Percentiles rank a stretch among this genome's conserved stretches.
These are phyloP conservation scores for Hydrochoerus hydrochaeris DNA, from an alignment of 2,113 vertebrate species.

Conservation along the genomic window DNA sequence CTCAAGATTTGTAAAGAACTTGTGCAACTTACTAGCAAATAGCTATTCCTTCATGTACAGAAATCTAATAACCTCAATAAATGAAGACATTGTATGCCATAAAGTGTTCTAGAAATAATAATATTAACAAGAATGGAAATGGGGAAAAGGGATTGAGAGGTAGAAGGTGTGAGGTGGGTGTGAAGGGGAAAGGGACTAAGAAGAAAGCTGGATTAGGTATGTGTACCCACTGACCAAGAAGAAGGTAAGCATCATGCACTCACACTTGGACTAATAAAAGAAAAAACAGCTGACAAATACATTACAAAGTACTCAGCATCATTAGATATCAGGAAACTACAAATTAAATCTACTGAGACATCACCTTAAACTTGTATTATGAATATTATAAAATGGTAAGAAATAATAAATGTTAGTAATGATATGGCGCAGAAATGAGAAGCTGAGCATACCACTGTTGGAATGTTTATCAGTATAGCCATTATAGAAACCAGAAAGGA, in stretches of 20 bases:
- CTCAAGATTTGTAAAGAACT: background rate
- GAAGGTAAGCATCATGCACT: background rate
- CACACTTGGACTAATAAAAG: background rate
- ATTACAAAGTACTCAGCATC: background rate
- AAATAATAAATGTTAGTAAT: background rate
- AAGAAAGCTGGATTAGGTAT: background rate
- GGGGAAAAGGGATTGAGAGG: background rate
- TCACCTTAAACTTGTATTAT: background rate
- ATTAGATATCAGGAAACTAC: background rate
- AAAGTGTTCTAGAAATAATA: background rate
- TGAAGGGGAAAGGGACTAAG: background rate
- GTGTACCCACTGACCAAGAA: background rate
- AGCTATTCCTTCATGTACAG: background rate
- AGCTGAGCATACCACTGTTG: background rate
- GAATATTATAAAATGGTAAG: background rate
- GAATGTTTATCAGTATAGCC: background rate
- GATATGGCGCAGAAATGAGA: background rate
- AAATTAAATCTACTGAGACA: background rate
- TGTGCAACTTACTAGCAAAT: background rate
- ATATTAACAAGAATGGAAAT: background rate
- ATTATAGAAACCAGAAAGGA: background rate
- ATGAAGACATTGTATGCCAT: background rate
- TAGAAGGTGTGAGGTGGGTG: background rate
- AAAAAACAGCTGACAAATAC: background rate
- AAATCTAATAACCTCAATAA: background rate